phyloP scores from a whole-genome alignment of 2,113 vertebrate genomes.

The Myodes glareolus region DNA sequence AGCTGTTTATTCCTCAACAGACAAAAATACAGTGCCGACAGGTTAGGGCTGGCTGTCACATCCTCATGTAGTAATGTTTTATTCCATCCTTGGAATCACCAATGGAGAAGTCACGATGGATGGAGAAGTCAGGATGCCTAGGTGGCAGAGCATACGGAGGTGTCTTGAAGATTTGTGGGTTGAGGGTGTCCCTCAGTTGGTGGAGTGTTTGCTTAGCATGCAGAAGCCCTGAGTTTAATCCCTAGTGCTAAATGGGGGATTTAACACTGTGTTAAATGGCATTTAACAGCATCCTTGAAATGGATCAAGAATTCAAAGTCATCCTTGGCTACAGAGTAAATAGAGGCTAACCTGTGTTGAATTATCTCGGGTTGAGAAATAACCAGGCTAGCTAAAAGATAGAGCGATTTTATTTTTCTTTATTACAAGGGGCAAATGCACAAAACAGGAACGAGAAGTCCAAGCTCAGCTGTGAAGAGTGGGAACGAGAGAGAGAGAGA shows the following conservation, averaged over 20 bases:
- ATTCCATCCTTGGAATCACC: neutral
- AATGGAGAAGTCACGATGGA: neutral
- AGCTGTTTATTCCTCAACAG: neutral
- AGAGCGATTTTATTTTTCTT: too few relatives aligned
- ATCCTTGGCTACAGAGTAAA: too few relatives aligned
- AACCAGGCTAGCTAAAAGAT: too few relatives aligned
- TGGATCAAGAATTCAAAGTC: too few relatives aligned
- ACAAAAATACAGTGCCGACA: neutral
- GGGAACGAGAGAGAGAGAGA: too few relatives aligned
- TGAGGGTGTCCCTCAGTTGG: neutral
- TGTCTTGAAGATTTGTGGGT: neutral
- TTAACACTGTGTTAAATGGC: too few relatives aligned
- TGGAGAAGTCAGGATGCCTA: neutral
- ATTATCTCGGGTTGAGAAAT: too few relatives aligned
- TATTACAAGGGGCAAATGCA: too few relatives aligned
- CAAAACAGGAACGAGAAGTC: too few relatives aligned
- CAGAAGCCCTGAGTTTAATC: neutral
- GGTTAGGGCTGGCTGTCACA: neutral
- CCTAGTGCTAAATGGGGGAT: too few relatives aligned
- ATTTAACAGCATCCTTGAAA: too few relatives aligned
- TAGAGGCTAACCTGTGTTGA: neutral
- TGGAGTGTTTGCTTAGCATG: neutral
- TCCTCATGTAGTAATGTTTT: neutral
- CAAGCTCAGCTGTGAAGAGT: too few relatives aligned
- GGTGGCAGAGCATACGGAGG: neutral